A percentile compares a stretch with the other conserved stretches of the same genome.
phyloP scores from a whole-genome alignment of 30 jellyfish, hydroid and myxozoan genomes.

The Aurelia aurita region DNA sequence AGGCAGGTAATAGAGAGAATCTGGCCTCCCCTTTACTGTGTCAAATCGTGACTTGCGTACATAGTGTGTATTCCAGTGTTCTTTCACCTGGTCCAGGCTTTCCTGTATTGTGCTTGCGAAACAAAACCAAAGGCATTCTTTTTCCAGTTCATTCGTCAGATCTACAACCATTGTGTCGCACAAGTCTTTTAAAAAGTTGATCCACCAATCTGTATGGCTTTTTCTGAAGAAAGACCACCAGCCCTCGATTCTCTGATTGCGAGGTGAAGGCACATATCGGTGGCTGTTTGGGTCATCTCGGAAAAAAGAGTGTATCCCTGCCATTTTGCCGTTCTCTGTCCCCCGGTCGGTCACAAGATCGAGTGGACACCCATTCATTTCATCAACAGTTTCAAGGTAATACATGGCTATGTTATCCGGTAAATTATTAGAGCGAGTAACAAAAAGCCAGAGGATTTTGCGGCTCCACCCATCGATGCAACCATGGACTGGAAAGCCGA shows the following conservation, averaged over 20 bases:
- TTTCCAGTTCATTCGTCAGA: slow-evolving; percentile 10
- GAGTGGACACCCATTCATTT: slow-evolving; percentile 63
- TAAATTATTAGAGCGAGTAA: slow-evolving; percentile 49
- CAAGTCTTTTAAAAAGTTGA: slow-evolving; percentile 51
- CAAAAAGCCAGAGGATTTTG: slow-evolving; percentile 61
- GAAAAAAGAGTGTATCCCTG: slow-evolving; percentile 66
- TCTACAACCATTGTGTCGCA: slow-evolving; percentile 9
- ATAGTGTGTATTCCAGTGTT: slow-evolving; percentile 22
- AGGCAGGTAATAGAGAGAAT: slow-evolving; percentile 33
- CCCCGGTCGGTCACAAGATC: slow-evolving; percentile 70
- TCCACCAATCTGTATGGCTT: slow-evolving; percentile 62
- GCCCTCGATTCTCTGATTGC: slow-evolving; percentile 72
- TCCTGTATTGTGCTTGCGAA: too few species aligned
- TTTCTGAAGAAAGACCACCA: slow-evolving; percentile 72
- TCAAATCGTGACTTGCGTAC: slow-evolving; percentile 7
- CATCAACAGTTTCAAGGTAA: slow-evolving; percentile 20
- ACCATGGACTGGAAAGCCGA: slow-evolving; percentile 78
- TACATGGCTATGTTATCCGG: slow-evolving; percentile 48
- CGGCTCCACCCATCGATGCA: slow-evolving; percentile 80
- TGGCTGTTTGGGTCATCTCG: slow-evolving; percentile 57
- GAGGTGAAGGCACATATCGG: slow-evolving; percentile 64
- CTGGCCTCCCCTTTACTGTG: slow-evolving; percentile 36
- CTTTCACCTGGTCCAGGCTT: slow-evolving; percentile 2
- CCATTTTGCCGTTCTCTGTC: slow-evolving; percentile 67
- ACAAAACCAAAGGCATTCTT: too few species aligned